phyloP scores from a whole-genome alignment of 1,140 invertebrate genomes.

The Pogonognathellus flavescens region DNA sequence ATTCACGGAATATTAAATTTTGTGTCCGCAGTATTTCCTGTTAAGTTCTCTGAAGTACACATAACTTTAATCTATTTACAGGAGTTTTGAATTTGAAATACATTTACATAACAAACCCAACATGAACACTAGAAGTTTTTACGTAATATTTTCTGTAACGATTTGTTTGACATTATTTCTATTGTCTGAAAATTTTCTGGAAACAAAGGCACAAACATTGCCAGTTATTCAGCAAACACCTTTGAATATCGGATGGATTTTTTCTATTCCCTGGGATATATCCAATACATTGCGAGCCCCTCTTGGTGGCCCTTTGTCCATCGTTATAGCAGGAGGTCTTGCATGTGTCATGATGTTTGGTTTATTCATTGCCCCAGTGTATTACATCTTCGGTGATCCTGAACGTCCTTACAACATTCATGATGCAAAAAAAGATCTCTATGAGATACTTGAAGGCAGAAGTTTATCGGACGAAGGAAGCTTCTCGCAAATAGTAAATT shows the following conservation, averaged over 20 bases:
- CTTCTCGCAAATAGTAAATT: background rate
- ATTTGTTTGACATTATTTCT: too few relatives aligned
- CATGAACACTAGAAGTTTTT: too few relatives aligned
- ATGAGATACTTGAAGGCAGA: background rate
- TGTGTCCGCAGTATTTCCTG: too few relatives aligned
- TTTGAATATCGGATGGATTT: constrained; percentile 63
- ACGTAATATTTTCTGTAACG: too few relatives aligned
- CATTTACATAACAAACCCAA: background rate
- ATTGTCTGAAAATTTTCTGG: too few relatives aligned
- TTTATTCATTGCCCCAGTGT: constrained; percentile 54
- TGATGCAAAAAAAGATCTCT: constrained; percentile 34
- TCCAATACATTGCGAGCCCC: constrained; percentile 63
- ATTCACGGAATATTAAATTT: too few relatives aligned
- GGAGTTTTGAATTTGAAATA: background rate
- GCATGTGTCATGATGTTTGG: constrained; percentile 59
- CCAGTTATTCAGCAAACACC: background rate
- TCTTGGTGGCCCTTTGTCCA: constrained; percentile 57
- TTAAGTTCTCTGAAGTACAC: too few relatives aligned
- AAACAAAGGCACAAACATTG: too few relatives aligned
- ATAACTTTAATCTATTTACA: background rate
- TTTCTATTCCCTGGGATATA: constrained; percentile 63
- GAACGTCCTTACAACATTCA: constrained; percentile 45
- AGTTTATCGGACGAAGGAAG: background rate
- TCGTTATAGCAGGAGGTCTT: constrained; percentile 55
- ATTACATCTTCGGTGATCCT: constrained; percentile 58